Base-by-base conservation (phyloP, 2,113 vertebrate species). In the Cyphomyrus plagiostoma region DNA sequence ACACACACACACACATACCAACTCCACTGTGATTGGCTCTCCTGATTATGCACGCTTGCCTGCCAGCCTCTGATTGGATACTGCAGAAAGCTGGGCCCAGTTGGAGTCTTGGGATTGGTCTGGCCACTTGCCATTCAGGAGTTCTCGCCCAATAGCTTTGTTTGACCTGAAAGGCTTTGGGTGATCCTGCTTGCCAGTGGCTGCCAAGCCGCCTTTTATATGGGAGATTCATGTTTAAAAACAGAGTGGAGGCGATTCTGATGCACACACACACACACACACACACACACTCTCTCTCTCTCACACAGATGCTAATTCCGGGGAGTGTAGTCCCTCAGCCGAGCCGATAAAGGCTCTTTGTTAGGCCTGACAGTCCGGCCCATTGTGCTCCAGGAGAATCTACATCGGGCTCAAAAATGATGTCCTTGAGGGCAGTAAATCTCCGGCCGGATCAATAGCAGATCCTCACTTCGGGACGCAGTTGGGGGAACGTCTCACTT, bases 1-100 rank as follows among this genome's bases (percentile, higher is more conserved):
- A 0, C 45, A 35, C 35, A 35, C 1, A 35, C 35, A 35, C 35
- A 35, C 23, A 0, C n/a, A 62, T 11, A 70, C 9, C n/a, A 21
- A 9, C 88, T 80, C 66, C 17, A 11, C 46, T 3, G 11, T 13
- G 46, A 88, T 77, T 88, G 66, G 66, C 42, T 48, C 7, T 19
- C 46, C 48, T 10, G 13, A 42, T 35, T 11, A 48, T n/a, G n/a
- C 23, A 74, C 10, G 11, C 46, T 21, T 52, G 46, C 13, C 66
- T 53, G n/a, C 19, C 48, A 30, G 70, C 30, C 30, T 66, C 89
- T 39, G 45, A 90, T 88, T 88, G 89, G 89, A 66, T 82, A 26
- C 3, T 30, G 70, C 35, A 23, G 66, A 74, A 17, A 53, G 70
- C 77, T 35, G 19, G 30, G 9, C 62, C 39, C 46, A 19, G 19